Base-by-base conservation (phyloP, 1,140 invertebrate genomes). In the Drosophila miranda region DNA sequence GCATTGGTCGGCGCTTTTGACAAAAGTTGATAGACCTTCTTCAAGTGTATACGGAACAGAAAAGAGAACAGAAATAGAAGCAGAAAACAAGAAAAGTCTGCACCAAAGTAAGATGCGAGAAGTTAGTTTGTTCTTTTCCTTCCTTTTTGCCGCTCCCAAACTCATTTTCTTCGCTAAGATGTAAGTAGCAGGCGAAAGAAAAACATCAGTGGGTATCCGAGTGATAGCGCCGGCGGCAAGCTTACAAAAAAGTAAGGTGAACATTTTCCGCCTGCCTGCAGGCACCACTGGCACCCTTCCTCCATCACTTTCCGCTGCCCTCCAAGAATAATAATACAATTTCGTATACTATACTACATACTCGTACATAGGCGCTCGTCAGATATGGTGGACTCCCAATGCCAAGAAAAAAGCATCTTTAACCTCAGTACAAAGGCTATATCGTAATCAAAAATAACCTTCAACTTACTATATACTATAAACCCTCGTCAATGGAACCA, bases 291-390 rank as follows among this genome's bases (percentile, higher is more conserved):
- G 48, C 50, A 38, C 26, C 34, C 44, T 30, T 4, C n/a, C 45
- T 45, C 43, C 68, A 30, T 9, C 28, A 30, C 7, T 30, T 30
- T 30, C 28, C 14, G 51, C 38, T 8, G 21, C n/a, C 21, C 41
- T 59, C 62, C 59, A 62, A 75, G 57, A 52, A 78, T 69, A 84
- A 76, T 84, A 83, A 73, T 80, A 76, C 67, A 84, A 84, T 83
- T 78, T 78, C 57, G 64, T 79, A 79, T 55, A 84, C 58, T 34
- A 34, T 9, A 3, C 3, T 34, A 38, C 11, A 38, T 11, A 38
- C 11, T 11, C 34, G 34, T 38, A 38, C 34, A 38, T 38, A 38
- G 5, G 56, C 60, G 63, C 38, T 49, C 55, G 52, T 28, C 61
- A 52, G 54, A 19, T 52, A 16, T 58, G 28, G 16, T 46, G 59